Evolutionary conservation across 2,888 invertebrate species (phyloP), one percentile per base, ranked within the genome.

Genomic region (Lycocerus yunnanus): DNA sequence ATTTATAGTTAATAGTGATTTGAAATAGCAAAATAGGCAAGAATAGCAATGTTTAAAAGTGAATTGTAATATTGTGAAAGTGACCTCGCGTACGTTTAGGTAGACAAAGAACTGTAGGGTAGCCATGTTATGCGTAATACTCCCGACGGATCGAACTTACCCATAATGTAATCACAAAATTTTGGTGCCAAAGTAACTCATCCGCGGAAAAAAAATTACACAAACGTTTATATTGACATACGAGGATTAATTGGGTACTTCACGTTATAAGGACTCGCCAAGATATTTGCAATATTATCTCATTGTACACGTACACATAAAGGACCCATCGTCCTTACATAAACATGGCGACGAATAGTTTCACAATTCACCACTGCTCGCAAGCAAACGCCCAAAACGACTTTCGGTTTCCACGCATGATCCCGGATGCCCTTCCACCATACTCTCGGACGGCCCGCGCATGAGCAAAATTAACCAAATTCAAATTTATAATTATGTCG

Each of bases 161-260:
- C 43, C 91, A 91, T 91, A 89, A 87, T 89, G 90, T 89, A 90
- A 91, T 92, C 91, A 89, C 89, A 89, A 91, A 89, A 88, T 91
- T 90, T 89, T 88, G 87, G 85, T 85, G 87, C 88, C 87, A 86
- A 87, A 86, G 83, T 84, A 83, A 85, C 88, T 88, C 91, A 92
- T 92, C 91, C 89, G 88, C 83, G 82, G 79, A 81, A 85, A 86
- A n/a, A 87, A 86, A 88, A 87, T 85, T 85, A 83, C 84, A 87
- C 86, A 83, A 85, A 78, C 85, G 85, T 85, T 80, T 86, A 85
- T 82, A 85, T 85, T 84, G 84, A 83, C 84, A 83, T 84, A 85
- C 85, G 84, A 88, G 84, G 84, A 84, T 87, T 83, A 88, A 88
- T 88, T 88, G 86, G 88, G 85, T 88, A 89, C 86, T 87, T 87